Conservation (phyloP, 2,797 vertebrate genomes). For the Microctenopoma stevenorrisi region DNA sequence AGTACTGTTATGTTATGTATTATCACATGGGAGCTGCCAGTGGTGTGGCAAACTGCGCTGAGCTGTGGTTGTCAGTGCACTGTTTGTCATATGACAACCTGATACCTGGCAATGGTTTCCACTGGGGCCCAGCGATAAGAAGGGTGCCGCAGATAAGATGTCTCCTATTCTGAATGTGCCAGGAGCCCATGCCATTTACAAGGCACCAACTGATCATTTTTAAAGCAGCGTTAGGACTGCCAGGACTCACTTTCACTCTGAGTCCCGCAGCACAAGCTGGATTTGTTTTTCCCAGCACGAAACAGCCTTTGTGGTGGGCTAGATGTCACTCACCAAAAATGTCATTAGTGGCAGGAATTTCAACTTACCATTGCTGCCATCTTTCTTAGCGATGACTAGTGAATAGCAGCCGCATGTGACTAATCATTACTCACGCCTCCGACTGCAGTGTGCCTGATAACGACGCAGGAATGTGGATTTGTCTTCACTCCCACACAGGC, state of each 20-base stretch:
- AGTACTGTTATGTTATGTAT: conserved; percentile 67
- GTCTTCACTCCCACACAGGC: conserved; percentile 70
- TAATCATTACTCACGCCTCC: conserved; percentile 59
- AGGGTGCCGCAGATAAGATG: conserved; percentile 71
- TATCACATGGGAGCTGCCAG: conserved; percentile 71
- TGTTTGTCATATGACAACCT: conserved; percentile 75
- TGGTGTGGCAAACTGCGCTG: conserved; percentile 61
- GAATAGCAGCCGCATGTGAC: conserved; percentile 58
- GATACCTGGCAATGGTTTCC: conserved; percentile 73
- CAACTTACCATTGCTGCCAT: conserved; percentile 21
- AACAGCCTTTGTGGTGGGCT: conserved; percentile 31
- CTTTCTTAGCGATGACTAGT: conserved; percentile 36
- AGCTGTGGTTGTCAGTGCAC: conserved; percentile 62
- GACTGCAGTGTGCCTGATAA: conserved; percentile 65
- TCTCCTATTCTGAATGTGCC: conserved; percentile 67
- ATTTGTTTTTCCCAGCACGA: conserved; percentile 54
- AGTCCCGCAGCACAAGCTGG: conserved; percentile 27
- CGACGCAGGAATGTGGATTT: conserved; percentile 59
- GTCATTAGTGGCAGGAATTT: conserved; percentile 43
- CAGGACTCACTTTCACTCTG: conserved; percentile 24
- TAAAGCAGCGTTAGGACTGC: conserved; percentile 46
- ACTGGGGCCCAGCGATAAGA: conserved; percentile 75
- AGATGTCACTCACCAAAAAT: conserved; percentile 49
- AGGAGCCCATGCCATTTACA: conserved; percentile 67
- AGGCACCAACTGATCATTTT: conserved; percentile 63